Percentiles rank a stretch among this genome's conserved stretches.
Evolutionary conservation across 2,888 invertebrate genomes (phyloP).

Genomic region (Lepidochitona cinerea): DNA sequence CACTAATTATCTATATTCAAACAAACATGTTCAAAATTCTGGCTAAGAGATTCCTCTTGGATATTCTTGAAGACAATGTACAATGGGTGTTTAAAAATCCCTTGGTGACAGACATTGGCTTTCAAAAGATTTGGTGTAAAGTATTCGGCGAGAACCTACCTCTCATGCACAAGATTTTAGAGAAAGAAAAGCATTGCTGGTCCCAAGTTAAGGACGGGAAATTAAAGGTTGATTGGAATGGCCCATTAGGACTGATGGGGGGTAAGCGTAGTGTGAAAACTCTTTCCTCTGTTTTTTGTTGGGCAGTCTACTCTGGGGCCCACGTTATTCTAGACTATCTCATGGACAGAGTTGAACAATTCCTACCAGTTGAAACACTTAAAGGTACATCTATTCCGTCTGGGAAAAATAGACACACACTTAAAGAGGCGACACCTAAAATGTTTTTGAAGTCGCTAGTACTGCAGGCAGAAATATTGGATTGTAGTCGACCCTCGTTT

Average conservation of each 20-base stretch:
- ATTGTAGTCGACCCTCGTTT: not conserved
- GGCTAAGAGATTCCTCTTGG: not conserved
- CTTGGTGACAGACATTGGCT: not conserved
- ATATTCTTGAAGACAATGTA: not conserved
- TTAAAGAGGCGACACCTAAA: not conserved
- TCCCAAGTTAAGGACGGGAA: not conserved
- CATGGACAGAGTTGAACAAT: not conserved
- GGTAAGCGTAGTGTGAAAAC: not conserved
- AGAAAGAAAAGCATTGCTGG: constrained; percentile 1
- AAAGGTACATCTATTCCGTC: not conserved
- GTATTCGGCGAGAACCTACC: constrained; percentile 3
- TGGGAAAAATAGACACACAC: not conserved
- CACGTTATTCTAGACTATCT: not conserved
- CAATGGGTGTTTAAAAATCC: constrained; percentile 2
- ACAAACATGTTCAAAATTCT: not conserved
- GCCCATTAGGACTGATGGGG: not conserved
- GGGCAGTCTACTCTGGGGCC: not conserved
- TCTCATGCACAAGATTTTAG: not conserved
- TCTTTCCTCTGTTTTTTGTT: not conserved
- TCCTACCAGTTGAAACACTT: not conserved
- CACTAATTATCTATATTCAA: not conserved
- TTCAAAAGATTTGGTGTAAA: not conserved
- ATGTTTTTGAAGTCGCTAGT: not conserved
- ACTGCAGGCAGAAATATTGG: not conserved
- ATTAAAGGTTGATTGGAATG: not conserved